phyloP scores from a whole-genome alignment of 2,113 vertebrate genomes.

The Cygnus atratus region DNA sequence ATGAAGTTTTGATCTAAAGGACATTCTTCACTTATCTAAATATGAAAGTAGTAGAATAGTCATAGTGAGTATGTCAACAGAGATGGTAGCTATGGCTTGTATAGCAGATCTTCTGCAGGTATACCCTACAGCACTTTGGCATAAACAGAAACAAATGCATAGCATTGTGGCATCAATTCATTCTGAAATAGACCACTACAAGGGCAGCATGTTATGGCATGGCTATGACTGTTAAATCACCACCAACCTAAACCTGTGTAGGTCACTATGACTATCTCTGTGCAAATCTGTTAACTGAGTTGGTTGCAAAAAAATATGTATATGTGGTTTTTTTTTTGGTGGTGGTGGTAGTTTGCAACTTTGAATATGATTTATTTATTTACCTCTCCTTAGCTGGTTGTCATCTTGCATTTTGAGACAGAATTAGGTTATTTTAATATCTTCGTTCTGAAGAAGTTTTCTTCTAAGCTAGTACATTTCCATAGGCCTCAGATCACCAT shows the following conservation, averaged over 20 bases:
- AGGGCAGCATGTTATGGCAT: neutral
- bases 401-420: neutral
- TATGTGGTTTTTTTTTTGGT: neutral
- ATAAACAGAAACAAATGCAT: neutral
- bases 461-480: neutral
- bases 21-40: neutral
- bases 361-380: neutral
- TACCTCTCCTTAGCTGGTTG: neutral
- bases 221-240: neutral
- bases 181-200: neutral
- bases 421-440: slow-evolving; percentile 1
- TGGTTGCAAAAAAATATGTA: neutral
- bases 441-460: neutral
- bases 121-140: neutral
- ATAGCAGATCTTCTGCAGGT: neutral
- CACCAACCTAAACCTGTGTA: neutral
- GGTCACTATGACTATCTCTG: neutral
- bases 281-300: neutral
- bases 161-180: neutral
- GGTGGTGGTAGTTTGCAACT: neutral
- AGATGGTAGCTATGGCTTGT: neutral
- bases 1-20: neutral
- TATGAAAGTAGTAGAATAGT: neutral
- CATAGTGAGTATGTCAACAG: neutral
- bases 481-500: neutral